Evolutionary conservation across 2,888 invertebrate species (phyloP).

Genomic region (Drosophila mulleri): DNA sequence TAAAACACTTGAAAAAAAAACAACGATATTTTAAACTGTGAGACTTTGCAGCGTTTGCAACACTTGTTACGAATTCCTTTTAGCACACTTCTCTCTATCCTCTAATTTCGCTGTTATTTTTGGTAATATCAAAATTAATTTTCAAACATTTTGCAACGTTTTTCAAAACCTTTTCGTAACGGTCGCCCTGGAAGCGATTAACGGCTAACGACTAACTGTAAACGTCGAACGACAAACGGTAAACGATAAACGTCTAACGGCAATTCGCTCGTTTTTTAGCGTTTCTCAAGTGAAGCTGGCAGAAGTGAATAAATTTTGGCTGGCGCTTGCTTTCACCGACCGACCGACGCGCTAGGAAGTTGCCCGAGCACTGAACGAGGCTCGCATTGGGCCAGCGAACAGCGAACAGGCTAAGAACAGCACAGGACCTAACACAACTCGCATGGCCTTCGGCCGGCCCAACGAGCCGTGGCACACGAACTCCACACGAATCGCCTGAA

Average conservation of each 20-base stretch:
- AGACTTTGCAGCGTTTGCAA: conserved; percentile 3
- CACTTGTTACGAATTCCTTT: conserved; percentile 29
- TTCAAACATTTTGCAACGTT: conserved; percentile 23
- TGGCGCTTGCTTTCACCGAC: conserved; percentile 56
- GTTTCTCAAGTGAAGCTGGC: conserved; percentile 8
- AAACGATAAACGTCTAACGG: conserved; percentile 31
- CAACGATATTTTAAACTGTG: conserved; percentile 12
- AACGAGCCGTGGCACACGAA: conserved; percentile 9
- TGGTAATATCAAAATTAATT: neutral
- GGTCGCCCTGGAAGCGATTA: conserved; percentile 21
- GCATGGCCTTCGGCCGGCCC: conserved; percentile 39
- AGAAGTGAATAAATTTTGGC: neutral
- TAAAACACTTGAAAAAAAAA: conserved; percentile 45
- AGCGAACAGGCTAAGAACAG: conserved; percentile 34
- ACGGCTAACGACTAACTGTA: conserved; percentile 5
- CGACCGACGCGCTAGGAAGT: conserved; percentile 84
- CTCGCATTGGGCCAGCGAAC: conserved; percentile 66
- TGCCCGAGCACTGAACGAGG: conserved; percentile 84
- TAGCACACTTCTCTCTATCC: conserved; percentile 14
- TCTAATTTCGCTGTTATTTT: conserved; percentile 6
- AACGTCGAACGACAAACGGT: conserved; percentile 14
- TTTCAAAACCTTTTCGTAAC: conserved; percentile 35
- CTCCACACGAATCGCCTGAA: conserved; percentile 8
- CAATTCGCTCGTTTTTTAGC: conserved; percentile 31
- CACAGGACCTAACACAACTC: conserved; percentile 51